Base-by-base conservation (phyloP, 2,888 invertebrate genomes). In the Melinopterus prodromus region DNA sequence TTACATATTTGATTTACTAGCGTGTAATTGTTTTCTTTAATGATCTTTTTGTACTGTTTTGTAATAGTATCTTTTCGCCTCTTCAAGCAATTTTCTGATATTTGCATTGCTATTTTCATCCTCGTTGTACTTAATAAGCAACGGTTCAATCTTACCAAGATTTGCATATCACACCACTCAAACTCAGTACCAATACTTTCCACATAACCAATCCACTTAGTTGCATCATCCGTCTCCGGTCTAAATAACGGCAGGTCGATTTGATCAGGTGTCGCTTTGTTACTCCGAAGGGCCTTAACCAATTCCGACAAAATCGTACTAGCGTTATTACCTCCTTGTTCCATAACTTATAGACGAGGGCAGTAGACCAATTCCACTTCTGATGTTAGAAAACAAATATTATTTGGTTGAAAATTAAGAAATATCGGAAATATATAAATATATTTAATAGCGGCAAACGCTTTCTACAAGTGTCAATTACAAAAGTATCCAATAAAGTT, bases 71-170 rank as follows among this genome's bases (percentile, higher is more conserved):
- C n/a, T n/a, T n/a, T n/a, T n/a, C n/a, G n/a, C n/a, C n/a, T n/a
- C n/a, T n/a, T n/a, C n/a, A n/a, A n/a, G n/a, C n/a, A n/a, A n/a
- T n/a, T n/a, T n/a, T n/a, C n/a, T n/a, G n/a, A n/a, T n/a, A n/a
- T n/a, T n/a, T n/a, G n/a, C n/a, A n/a, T n/a, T n/a, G n/a, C n/a
- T n/a, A n/a, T n/a, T n/a, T n/a, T n/a, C n/a, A n/a, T n/a, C n/a
- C n/a, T n/a, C n/a, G n/a, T n/a, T n/a, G n/a, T 72, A 83, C 84
- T 83, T 72, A 72, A 72, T 72, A 72, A 72, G 2, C 16, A 72
- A 16, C 72, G 72, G 26, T 36, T 36, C 35, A 72, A 35, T 36
- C 72, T 72, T 35, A 36, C 72, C 14, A 72, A 36, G 14, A 26
- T 72, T 72, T 72, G 72, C 26, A 26, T 72, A 72, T 72, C 72